Percentiles rank a stretch among this genome's conserved stretches.
phyloP scores from a whole-genome alignment of 1,140 invertebrate species.

The Chrysopa pallens region DNA sequence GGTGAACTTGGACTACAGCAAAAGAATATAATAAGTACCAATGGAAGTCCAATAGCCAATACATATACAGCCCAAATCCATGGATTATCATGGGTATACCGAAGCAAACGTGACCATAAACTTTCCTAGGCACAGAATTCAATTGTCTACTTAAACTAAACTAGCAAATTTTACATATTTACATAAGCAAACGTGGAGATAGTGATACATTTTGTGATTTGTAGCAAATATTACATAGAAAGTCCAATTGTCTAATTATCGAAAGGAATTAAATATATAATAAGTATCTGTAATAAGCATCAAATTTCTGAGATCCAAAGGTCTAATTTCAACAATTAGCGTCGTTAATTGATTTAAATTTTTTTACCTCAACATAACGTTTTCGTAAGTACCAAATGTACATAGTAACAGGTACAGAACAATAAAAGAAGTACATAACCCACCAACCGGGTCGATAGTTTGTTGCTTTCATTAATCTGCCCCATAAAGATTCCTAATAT shows the following conservation, averaged over 20 bases:
- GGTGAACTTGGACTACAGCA: conserved; percentile 50
- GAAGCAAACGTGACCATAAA: conserved; percentile 57
- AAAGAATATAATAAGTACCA: conserved; percentile 57
- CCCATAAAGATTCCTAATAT: conserved; percentile 46
- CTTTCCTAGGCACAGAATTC: conserved; percentile 45
- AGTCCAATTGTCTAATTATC: background rate
- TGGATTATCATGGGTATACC: conserved; percentile 72
- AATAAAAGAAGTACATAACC: conserved; percentile 59
- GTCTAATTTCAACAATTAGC: background rate
- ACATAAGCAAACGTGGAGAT: background rate
- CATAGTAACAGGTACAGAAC: conserved; percentile 44
- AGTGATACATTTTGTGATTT: background rate
- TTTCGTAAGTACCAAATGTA: conserved; percentile 52
- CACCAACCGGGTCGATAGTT: conserved; percentile 64
- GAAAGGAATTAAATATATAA: background rate
- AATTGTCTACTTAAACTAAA: conserved; percentile 6
- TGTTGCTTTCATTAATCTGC: conserved; percentile 45
- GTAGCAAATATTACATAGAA: no score
- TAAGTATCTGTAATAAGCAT: background rate
- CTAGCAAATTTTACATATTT: background rate
- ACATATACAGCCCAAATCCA: conserved; percentile 83
- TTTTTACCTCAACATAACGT: conserved; percentile 43
- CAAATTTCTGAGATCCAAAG: no score
- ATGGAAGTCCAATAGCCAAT: conserved; percentile 56
- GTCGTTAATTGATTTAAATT: background rate